phyloP scores from a whole-genome alignment of 2,888 invertebrate species.

The Cinara cedri region DNA sequence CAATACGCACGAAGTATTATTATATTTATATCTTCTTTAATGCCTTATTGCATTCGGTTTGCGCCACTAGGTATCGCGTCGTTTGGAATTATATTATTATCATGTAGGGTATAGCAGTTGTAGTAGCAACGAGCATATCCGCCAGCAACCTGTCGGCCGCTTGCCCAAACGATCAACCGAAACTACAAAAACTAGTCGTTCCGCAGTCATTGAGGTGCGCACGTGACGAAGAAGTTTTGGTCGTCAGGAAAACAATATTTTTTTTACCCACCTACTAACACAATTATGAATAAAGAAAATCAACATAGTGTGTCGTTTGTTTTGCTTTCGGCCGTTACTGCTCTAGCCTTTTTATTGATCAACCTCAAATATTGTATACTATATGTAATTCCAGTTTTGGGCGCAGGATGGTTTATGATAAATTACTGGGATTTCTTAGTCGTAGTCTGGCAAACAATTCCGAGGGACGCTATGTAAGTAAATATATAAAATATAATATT shows the following conservation, averaged over 20 bases:
- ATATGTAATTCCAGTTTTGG: background rate
- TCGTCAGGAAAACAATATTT: background rate
- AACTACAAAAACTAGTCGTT: background rate
- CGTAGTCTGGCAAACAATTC: constrained; percentile 34
- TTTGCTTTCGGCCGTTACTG: background rate
- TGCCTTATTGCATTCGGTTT: too few species aligned
- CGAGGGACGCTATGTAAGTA: constrained; percentile 44
- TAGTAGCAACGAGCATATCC: background rate
- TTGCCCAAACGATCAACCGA: too few species aligned
- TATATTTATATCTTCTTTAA: too few species aligned
- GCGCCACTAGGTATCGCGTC: constrained; percentile 22
- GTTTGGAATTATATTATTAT: constrained; percentile 5
- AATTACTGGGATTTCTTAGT: constrained; percentile 15
- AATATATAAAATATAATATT: background rate
- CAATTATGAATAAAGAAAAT: constrained; percentile 32
- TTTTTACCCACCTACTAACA: background rate
- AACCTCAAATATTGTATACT: constrained; percentile 1
- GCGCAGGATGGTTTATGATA: constrained; percentile 10
- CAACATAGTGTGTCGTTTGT: constrained; percentile 2
- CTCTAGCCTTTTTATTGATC: constrained; percentile 1
- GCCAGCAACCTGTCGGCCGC: background rate
- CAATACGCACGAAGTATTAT: too few species aligned
- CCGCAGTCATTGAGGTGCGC: background rate
- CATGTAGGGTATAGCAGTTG: background rate
- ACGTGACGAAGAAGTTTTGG: background rate